A percentile compares a stretch with the other conserved stretches of the same genome.
Evolutionary conservation across 2,888 invertebrate species (phyloP).

Genomic region (Drosophila rellima): DNA sequence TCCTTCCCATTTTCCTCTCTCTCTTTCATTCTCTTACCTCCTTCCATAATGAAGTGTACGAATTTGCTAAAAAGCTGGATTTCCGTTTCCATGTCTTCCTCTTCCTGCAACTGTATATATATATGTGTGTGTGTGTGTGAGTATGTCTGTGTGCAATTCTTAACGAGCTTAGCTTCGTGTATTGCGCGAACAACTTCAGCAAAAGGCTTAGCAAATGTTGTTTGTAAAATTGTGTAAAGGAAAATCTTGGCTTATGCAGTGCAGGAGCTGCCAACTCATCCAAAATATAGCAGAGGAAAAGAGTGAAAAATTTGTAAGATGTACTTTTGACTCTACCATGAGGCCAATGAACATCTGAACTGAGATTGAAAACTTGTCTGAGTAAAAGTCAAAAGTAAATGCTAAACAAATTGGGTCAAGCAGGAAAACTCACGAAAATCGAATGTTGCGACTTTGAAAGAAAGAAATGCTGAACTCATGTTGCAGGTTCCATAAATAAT

Average conservation of each 20-base stretch:
- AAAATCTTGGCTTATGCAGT: conserved; percentile 25
- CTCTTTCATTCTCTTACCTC: neutral
- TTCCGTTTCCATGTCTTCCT: conserved; percentile 64
- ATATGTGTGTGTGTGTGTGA: conserved; percentile 17
- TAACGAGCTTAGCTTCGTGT: conserved; percentile 60
- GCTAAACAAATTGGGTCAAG: conserved; percentile 40
- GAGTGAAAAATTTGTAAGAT: neutral
- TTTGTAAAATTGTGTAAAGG: conserved; percentile 40
- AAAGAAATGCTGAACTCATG: conserved; percentile 7
- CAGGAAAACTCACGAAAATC: conserved; percentile 20
- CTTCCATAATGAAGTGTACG: conserved; percentile 61
- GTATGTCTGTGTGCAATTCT: conserved; percentile 41
- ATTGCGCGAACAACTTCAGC: conserved; percentile 36
- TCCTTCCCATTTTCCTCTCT: conserved; percentile 26
- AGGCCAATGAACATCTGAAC: conserved; percentile 37
- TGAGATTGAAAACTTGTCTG: neutral
- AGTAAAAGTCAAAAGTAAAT: conserved; percentile 18
- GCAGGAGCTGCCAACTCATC: conserved; percentile 4
- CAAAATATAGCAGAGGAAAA: conserved; percentile 1
- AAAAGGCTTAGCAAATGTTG: conserved; percentile 54
- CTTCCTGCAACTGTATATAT: conserved; percentile 39
- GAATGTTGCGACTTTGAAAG: neutral
- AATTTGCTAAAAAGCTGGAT: conserved; percentile 70
- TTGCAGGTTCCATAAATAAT: neutral
- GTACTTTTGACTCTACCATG: neutral